Evolutionary conservation across 1,140 invertebrate species (phyloP).

Genomic region (Ridgeia piscesae): DNA sequence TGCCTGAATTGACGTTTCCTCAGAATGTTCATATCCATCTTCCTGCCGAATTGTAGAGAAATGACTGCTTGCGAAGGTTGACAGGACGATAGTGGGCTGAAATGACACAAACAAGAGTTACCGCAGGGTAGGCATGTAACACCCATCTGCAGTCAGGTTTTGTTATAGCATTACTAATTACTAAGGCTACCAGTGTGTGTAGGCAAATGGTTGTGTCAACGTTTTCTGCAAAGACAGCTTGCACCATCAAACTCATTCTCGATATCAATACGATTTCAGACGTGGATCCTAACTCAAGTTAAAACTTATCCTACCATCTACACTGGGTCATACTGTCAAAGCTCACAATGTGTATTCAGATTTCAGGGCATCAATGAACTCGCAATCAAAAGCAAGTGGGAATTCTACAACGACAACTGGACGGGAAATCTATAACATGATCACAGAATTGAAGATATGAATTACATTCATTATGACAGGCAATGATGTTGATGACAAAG

Average conservation of each 20-base stretch:
- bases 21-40: slow-evolving; percentile 17
- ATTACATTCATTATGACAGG: not conserved
- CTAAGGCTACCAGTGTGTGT: not conserved
- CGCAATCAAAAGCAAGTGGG: not conserved
- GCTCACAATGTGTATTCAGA: too few relatives aligned
- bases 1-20: not conserved
- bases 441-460: not conserved
- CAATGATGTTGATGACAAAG: not conserved
- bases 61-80: slow-evolving; percentile 46
- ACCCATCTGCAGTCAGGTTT: not conserved
- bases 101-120: slow-evolving; percentile 33
- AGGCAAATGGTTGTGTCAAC: not conserved
- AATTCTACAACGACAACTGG: not conserved
- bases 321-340: too few relatives aligned
- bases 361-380: slow-evolving; percentile 10
- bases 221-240: not conserved
- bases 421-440: not conserved
- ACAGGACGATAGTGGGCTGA: slow-evolving; percentile 51
- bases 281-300: too few relatives aligned
- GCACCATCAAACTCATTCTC: too few relatives aligned
- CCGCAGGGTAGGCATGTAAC: too few relatives aligned
- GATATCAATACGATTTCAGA: too few relatives aligned
- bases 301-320: too few relatives aligned
- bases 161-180: not conserved
- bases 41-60: slow-evolving; percentile 47